Base-by-base conservation (phyloP, 2,888 invertebrate genomes). In the Sphaerophoria rueppellii region DNA sequence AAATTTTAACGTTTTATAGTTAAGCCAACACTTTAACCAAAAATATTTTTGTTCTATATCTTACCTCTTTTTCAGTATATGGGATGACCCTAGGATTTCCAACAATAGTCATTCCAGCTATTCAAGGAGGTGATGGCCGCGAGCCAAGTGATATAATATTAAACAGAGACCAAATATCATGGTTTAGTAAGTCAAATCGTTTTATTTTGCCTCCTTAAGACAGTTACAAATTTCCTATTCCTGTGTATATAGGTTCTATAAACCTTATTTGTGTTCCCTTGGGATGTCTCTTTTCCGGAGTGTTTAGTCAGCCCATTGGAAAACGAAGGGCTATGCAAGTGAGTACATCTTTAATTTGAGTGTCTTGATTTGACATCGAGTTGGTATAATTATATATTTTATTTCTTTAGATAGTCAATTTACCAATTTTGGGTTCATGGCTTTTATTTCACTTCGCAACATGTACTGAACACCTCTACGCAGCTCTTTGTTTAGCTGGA, bases 61-160 rank as follows among this genome's bases (percentile, higher is more conserved):
- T 43, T 32, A n/a, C 16, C 63, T 76, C 43, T 48, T 6, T 82
- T 85, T 70, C 69, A 94, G 94, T 95, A 7, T 96, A 95, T 90
- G 96, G 96, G 70, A 95, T 96, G 94, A 95, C 96, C 0, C 91
- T 96, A 60, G 96, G 96, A 0, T 96, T 96, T 88, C 95, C 96
- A 0, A 96, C 96, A 4, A 96, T 96, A 82, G 93, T 96, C 16
- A 96, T 96, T 88, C 96, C 96, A 6, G 95, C 95, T 6, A 93
- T 96, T 54, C 93, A 93, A 60, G 94, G 93, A 2, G 91, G 89
- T 50, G 92, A 92, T 43, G 93, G 91, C 54, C 89, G 91, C 60
- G 90, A 90, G 60, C 89, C 89, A 50, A 89, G 89, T 75, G 93
- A 93, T 87, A 88, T 94, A 91, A 90, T 93, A 76, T 91, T 96